Evolutionary conservation across 2,113 vertebrate species (phyloP).

Genomic region (Prunella fulvescens): DNA sequence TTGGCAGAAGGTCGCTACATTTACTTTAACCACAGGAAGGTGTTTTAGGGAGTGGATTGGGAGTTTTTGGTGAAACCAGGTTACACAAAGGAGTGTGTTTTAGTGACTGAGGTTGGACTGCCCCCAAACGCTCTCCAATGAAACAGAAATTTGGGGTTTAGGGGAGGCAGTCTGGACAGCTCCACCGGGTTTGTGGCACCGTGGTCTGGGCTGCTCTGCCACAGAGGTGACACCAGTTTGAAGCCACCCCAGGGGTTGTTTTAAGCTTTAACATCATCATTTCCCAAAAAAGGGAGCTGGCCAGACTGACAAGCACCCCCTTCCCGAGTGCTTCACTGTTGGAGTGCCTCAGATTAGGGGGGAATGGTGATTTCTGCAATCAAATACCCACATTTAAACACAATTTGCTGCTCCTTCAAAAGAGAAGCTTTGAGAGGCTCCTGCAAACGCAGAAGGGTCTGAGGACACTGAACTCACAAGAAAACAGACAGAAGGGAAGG

Average conservation of each 20-base stretch:
- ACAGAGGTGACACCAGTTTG: background rate
- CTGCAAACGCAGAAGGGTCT: background rate
- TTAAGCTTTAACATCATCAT: background rate
- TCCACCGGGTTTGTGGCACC: background rate
- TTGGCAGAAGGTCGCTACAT: background rate
- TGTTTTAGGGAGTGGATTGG: background rate
- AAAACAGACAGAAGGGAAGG: background rate
- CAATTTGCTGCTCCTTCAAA: background rate
- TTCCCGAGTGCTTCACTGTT: background rate
- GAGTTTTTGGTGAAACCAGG: background rate
- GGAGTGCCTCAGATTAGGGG: background rate
- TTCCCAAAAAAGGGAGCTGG: background rate
- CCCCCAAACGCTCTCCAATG: background rate
- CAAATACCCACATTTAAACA: background rate
- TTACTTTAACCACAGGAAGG: background rate
- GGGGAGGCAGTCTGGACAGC: background rate
- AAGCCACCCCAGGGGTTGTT: background rate
- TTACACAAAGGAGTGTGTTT: background rate
- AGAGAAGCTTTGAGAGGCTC: slow-evolving; percentile 33
- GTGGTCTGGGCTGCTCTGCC: background rate
- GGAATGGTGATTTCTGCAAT: background rate
- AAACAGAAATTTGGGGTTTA: background rate
- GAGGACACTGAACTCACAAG: background rate
- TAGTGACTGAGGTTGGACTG: background rate
- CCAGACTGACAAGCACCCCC: background rate